Conservation (phyloP, 2,113 vertebrate genomes). For the Ifrita kowaldi region DNA sequence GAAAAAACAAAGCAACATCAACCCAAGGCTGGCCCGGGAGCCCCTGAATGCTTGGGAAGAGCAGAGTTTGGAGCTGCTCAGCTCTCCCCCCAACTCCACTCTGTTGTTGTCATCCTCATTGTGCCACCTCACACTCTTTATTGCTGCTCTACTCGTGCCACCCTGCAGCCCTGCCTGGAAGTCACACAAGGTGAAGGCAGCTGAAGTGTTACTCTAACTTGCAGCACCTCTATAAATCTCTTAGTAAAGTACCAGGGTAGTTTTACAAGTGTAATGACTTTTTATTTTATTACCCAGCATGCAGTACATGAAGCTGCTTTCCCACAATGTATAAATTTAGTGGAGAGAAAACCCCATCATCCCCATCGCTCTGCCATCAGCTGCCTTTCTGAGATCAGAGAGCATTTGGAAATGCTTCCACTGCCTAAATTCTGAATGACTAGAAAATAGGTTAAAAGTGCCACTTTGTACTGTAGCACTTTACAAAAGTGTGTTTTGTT, state of each 20-base stretch:
- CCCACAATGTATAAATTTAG: neutral
- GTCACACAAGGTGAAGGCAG: constrained; percentile 36
- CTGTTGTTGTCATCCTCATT: neutral
- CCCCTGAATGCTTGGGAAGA: neutral
- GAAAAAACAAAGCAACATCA: neutral
- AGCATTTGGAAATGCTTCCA: neutral
- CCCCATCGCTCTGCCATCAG: neutral
- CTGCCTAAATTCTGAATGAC: constrained; percentile 30
- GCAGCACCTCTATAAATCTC: constrained; percentile 38
- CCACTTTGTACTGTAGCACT: neutral
- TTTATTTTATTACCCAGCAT: constrained; percentile 31
- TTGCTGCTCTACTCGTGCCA: neutral
- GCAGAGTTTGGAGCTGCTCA: neutral
- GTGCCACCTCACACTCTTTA: neutral
- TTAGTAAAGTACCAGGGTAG: neutral
- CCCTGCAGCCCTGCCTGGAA: neutral
- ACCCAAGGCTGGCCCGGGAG: neutral
- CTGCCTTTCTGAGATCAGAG: neutral
- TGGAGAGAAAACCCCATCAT: neutral
- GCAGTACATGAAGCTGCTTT: constrained; percentile 9
- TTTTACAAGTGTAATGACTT: constrained; percentile 35
- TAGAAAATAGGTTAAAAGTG: neutral
- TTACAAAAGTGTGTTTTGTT: constrained; percentile 35
- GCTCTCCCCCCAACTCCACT: neutral
- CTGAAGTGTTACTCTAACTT: constrained; percentile 11